A percentile compares a stretch with the other conserved stretches of the same genome.
Evolutionary conservation across 1,140 invertebrate genomes (phyloP).

Genomic region (Lepidurus apus): DNA sequence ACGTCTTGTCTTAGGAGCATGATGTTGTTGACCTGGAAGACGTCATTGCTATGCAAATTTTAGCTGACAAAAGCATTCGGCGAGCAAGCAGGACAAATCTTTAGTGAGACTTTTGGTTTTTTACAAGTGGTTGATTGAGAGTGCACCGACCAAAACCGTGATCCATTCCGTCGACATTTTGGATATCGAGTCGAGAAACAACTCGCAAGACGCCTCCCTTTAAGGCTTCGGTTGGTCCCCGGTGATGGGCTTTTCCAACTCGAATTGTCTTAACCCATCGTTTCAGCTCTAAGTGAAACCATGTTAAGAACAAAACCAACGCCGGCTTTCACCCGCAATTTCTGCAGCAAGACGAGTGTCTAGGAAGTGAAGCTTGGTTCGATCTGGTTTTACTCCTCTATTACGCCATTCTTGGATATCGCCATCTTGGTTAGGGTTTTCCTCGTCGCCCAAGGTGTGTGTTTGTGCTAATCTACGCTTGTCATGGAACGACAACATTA

Average conservation of each 20-base stretch:
- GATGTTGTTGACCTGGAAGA: conserved; percentile 14
- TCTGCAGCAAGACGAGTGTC: too few relatives aligned
- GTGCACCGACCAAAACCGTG: not conserved
- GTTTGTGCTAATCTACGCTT: not conserved
- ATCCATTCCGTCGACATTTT: not conserved
- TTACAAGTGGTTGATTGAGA: not conserved
- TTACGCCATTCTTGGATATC: conserved; percentile 19
- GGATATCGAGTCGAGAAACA: too few relatives aligned
- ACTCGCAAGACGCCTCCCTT: too few relatives aligned
- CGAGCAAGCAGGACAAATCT: not conserved
- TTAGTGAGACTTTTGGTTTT: not conserved
- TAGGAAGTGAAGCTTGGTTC: not conserved
- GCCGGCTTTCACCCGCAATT: too few relatives aligned
- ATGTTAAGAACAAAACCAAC: too few relatives aligned
- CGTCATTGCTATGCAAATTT: conserved; percentile 15
- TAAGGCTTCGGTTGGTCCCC: too few relatives aligned
- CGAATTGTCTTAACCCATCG: too few relatives aligned
- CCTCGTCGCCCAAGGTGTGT: not conserved
- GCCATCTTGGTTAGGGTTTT: conserved; percentile 1
- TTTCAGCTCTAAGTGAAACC: too few relatives aligned
- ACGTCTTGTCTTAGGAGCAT: conserved; percentile 18
- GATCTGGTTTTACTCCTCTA: not conserved
- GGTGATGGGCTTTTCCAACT: too few relatives aligned
- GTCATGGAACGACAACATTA: not conserved
- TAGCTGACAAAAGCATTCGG: not conserved